Base-by-base conservation (phyloP, 2,797 vertebrate species). In the Micromesistius poutassou region DNA sequence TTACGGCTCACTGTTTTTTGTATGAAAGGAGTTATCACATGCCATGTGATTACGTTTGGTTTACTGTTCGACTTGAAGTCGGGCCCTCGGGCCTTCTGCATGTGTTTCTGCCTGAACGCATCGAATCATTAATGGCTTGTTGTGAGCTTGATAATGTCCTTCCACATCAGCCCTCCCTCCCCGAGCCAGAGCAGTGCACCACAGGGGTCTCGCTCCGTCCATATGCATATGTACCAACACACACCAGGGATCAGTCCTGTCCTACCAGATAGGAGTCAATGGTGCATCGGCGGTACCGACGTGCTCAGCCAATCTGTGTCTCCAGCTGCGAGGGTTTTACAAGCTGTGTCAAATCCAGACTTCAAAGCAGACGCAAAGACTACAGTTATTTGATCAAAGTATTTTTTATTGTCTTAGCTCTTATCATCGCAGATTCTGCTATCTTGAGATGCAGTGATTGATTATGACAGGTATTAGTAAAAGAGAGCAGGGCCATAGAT, bases 1-100 rank as follows among this genome's bases (percentile, higher is more conserved):
- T 62, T 25, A 62, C 5, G 55, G 55, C 8, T 25, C 55, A 25
- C 8, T 25, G 22, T 6, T 1, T 62, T 5, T 62, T 25, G n/a
- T 7, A n/a, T 62, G 55, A 55, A 22, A 55, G 88, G 86, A 89
- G 91, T 70, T 30, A 12, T 70, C 28, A 10, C 66, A 70, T 4
- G 55, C 5, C 3, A 90, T 25, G 70, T 30, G n/a, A n/a, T 68
- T 35, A 46, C 77, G 50, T 72, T 68, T 68, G 3, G 62, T 68
- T 68, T 28, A 68, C 62, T 28, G 62, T 25, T 12, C n/a, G 62
- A 25, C 50, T 25, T 62, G 55, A 62, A 25, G 19, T 22, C 5
- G 16, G 46, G 66, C 8, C n/a, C 66, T 30, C 8, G 9, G 68
- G 30, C 68, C 68, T 30, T 28, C 30, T 30, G 68, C 30, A 31